A percentile compares a stretch with the other conserved stretches of the same genome.
Evolutionary conservation across 1,140 invertebrate genomes (phyloP).

Genomic region (Aphaenogaster ashmeadi): DNA sequence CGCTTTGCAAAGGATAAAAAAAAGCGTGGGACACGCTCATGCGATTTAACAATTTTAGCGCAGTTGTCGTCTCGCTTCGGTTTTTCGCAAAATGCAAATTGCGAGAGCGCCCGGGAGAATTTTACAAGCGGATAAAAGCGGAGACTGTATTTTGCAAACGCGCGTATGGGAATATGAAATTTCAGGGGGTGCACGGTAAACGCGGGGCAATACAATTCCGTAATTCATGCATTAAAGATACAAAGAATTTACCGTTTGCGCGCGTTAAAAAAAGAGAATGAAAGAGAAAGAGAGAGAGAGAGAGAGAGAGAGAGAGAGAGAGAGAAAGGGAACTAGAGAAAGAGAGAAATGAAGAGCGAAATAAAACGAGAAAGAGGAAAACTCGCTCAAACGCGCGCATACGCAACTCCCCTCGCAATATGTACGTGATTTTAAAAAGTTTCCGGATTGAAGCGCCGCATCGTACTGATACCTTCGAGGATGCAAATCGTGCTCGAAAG

Average conservation of each 20-base stretch:
- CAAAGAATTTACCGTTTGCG: slow-evolving; percentile 64
- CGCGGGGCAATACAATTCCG: slow-evolving; percentile 62
- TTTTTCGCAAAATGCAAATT: slow-evolving; percentile 66
- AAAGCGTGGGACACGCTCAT: slow-evolving; percentile 51
- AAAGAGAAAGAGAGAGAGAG: background rate
- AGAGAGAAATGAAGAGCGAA: slow-evolving; percentile 7
- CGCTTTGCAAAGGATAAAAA: slow-evolving; percentile 42
- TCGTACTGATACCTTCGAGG: slow-evolving; percentile 60
- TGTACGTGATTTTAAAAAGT: slow-evolving; percentile 66
- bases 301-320: too few relatives aligned
- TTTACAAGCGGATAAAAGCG: slow-evolving; percentile 66
- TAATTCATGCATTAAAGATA: slow-evolving; percentile 66
- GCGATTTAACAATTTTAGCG: slow-evolving; percentile 66
- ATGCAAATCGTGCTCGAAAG: slow-evolving; percentile 73
- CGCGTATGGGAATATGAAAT: slow-evolving; percentile 65
- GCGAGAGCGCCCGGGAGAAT: slow-evolving; percentile 62
- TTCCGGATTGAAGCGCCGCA: slow-evolving; percentile 55
- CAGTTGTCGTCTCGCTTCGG: slow-evolving; percentile 65
- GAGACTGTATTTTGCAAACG: slow-evolving; percentile 65
- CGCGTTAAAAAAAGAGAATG: slow-evolving; percentile 41
- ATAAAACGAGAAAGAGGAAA: slow-evolving; percentile 51
- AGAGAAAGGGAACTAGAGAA: background rate
- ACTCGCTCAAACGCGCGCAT: slow-evolving; percentile 60
- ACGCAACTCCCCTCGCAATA: slow-evolving; percentile 61
- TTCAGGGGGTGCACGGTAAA: slow-evolving; percentile 60